Base-by-base conservation (phyloP, 2,888 invertebrate genomes). In the Malthinus seriepunctatus region DNA sequence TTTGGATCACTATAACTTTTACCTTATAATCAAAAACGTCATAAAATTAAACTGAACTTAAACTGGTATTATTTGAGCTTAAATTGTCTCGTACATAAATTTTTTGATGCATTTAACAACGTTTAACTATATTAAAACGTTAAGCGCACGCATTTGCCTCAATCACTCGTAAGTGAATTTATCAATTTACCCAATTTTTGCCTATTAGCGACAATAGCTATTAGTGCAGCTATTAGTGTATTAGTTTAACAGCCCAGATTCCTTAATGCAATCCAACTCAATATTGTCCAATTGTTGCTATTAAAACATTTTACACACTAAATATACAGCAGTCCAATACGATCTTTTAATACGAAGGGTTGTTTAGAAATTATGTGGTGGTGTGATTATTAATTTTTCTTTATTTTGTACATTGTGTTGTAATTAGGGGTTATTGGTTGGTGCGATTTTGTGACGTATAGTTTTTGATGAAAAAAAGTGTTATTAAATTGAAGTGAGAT, bases 121-220 rank as follows among this genome's bases (percentile, higher is more conserved):
- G 46, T 46, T 33, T 60, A 51, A 54, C 54, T 52, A 34, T 57
- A 60, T 60, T 58, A 55, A 63, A 63, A 53, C 48, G 60, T 60
- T 57, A 32, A 54, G 63, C 60, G 63, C 51, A 53, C 63, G 60
- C 61, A 62, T 60, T 65, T 64, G 65, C 60, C 56, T 65, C 67
- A 67, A 67, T 65, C 65, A 62, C 67, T 63, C 64, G 64, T 75
- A 78, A 77, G 75, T 79, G 79, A 78, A 79, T 79, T 78, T 79
- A 79, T 79, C 79, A 79, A 79, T 79, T 79, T 79, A 79, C 79
- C 78, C 78, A 79, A 79, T 79, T 79, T 79, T 79, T 78, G 78
- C 78, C 79, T 76, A 79, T 79, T 79, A 79, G 78, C 76, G 74
- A 77, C 77, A 78, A 78, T 77, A 75, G 76, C 78, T 77, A 78